phyloP scores from a whole-genome alignment of 2,797 vertebrate species.

The Novumbra hubbsi region DNA sequence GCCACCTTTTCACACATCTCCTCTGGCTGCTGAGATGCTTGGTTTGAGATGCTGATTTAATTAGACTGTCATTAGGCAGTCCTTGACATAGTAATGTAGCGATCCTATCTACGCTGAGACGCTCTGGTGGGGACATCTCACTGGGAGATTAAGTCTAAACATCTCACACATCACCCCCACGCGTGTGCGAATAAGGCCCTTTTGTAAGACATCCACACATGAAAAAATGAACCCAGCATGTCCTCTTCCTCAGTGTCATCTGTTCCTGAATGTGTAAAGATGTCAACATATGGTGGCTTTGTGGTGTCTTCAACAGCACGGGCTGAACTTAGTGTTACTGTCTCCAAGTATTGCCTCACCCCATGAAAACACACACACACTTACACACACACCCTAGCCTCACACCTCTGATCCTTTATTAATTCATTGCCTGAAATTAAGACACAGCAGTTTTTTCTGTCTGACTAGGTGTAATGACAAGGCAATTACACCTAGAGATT shows the following conservation, averaged over 20 bases:
- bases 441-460: conserved; percentile 37
- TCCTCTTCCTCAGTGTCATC: not conserved
- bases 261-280: not conserved
- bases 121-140: conserved; percentile 40
- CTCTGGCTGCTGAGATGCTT: conserved; percentile 47
- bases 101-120: conserved; percentile 52
- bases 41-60: conserved; percentile 73
- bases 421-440: conserved; percentile 50
- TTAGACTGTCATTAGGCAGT: conserved; percentile 73
- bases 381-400: not conserved
- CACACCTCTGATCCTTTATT: conserved; percentile 36
- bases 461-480: conserved; percentile 38
- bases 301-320: not conserved
- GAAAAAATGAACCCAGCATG: not conserved
- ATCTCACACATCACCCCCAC: not conserved
- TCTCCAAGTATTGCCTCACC: not conserved
- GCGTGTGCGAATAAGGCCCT: not conserved
- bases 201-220: not conserved
- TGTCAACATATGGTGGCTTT: not conserved
- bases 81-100: conserved; percentile 71
- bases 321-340: not conserved
- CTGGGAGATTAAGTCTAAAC: not conserved
- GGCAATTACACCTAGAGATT: conserved; percentile 27
- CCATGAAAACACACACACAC: not conserved
- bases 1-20: conserved; percentile 64